Evolutionary conservation across 2,113 vertebrate genomes (phyloP), one percentile per base, ranked within the genome.

Genomic region (Antennarius striatus): DNA sequence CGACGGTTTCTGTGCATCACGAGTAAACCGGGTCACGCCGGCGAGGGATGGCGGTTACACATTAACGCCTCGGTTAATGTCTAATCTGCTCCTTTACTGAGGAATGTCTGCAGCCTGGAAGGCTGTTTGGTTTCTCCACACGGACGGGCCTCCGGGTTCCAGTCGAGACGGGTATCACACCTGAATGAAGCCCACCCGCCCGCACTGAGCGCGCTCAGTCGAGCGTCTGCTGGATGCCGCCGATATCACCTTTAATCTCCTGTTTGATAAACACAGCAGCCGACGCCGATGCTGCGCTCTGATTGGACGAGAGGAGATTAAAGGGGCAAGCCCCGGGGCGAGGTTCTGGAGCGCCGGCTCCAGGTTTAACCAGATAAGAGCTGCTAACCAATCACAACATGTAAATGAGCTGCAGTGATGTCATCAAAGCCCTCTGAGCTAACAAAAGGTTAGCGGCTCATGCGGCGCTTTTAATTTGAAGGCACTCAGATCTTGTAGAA

Each of bases 201-300:
- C 32, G 32, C 32, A 36, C 5, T 7, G 48, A 60, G 56, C 40
- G 12, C 10, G 46, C 64, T 50, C 64, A 50, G 57, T 55, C 2
- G 28, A 43, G 60, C 32, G 46, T 6, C 55, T 11, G 63, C 58
- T 48, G 70, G 64, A 68, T 17, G 52, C 47, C 1, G 10, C 51
- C 36, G 32, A 10, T 59, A 69, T 71, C 79, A 22, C 46, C 55
- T 32, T 22, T 12, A 50, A 73, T 71, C 69, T 13, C 68, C 53
- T 84, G 83, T 73, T 82, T 78, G 68, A 79, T 85, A 81, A 86
- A 83, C 77, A 79, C 0, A 56, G 56, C 63, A 32, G 72, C 58
- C 14, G 22, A 22, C 22, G 45, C 56, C 6, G 3, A 16, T n/a
- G 0, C 1, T 29, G 58, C 0, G 36, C 54, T 53, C 56, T 17